Percentiles rank a stretch among this genome's conserved stretches.
phyloP scores from a whole-genome alignment of 1,140 invertebrate species.

The Rhagoletis zephyria region DNA sequence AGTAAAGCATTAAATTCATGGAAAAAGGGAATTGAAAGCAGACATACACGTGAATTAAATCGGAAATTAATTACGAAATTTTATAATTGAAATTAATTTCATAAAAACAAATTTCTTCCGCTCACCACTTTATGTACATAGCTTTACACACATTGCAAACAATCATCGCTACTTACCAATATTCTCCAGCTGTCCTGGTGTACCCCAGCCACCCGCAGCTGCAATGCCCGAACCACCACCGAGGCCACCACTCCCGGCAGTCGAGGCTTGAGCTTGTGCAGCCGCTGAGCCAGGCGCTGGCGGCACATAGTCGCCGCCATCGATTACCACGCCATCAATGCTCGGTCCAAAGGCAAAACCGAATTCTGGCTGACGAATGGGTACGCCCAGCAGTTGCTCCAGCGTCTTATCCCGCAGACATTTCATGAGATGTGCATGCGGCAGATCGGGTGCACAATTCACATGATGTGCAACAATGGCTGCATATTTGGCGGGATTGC shows the following conservation, averaged over 20 bases:
- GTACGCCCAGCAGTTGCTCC: slow-evolving; percentile 82
- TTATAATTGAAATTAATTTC: background rate
- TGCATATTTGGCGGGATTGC: slow-evolving; percentile 89
- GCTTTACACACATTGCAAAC: background rate
- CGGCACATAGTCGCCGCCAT: slow-evolving; percentile 70
- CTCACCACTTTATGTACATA: background rate
- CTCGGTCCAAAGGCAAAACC: slow-evolving; percentile 91
- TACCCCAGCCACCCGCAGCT: slow-evolving; percentile 71
- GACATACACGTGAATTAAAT: background rate
- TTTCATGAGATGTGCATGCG: slow-evolving; percentile 83
- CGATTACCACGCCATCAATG: slow-evolving; percentile 88
- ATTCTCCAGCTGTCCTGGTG: slow-evolving; percentile 69
- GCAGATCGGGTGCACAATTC: slow-evolving; percentile 86
- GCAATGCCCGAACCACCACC: slow-evolving; percentile 70
- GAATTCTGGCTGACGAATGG: slow-evolving; percentile 86
- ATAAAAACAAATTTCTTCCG: slow-evolving; percentile 4
- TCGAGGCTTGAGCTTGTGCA: slow-evolving; percentile 68
- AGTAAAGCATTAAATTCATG: background rate
- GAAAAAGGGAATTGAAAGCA: background rate
- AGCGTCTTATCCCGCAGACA: slow-evolving; percentile 88
- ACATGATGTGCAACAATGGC: slow-evolving; percentile 87
- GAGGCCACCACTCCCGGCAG: slow-evolving; percentile 64
- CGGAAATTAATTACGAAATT: background rate
- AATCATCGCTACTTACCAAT: slow-evolving; percentile 63
- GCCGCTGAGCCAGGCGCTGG: slow-evolving; percentile 66